phyloP scores from a whole-genome alignment of 2,888 invertebrate species.

The Odontocolon sp. region DNA sequence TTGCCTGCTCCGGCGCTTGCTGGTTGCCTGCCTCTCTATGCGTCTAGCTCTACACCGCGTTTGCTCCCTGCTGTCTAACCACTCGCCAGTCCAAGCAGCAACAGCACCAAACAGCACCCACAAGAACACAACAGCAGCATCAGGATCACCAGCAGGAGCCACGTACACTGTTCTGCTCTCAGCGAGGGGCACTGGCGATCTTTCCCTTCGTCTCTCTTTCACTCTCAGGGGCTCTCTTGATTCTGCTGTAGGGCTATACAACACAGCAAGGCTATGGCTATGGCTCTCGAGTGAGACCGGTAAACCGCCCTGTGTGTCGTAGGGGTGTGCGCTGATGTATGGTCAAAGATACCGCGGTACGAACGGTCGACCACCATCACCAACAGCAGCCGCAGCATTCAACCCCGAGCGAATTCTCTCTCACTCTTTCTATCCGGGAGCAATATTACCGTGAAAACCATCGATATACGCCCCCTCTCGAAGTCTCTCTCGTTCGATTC shows the following conservation, averaged over 20 bases:
- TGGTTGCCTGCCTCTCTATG: conserved; percentile 27
- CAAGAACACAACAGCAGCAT: not conserved
- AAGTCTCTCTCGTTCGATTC: conserved; percentile 13
- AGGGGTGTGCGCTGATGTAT: conserved; percentile 65
- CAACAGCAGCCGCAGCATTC: conserved; percentile 47
- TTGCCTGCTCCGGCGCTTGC: conserved; percentile 27
- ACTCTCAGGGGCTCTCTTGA: not conserved
- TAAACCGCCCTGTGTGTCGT: conserved; percentile 55
- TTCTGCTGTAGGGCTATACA: conserved; percentile 2
- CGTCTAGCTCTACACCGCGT: conserved; percentile 14
- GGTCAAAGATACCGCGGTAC: conserved; percentile 63
- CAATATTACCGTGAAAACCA: conserved; percentile 42
- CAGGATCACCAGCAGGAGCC: not conserved
- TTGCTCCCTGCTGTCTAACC: conserved; percentile 9
- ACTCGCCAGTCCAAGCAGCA: not conserved
- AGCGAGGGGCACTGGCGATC: conserved; percentile 28
- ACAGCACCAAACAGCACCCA: too few relatives aligned
- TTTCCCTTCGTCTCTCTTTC: conserved; percentile 19
- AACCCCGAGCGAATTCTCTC: conserved; percentile 38
- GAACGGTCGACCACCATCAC: conserved; percentile 41
- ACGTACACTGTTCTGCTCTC: conserved; percentile 17
- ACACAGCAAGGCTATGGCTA: conserved; percentile 15
- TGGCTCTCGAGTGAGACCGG: conserved; percentile 49
- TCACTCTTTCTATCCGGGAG: conserved; percentile 12
- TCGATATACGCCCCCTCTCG: conserved; percentile 23